phyloP scores from a whole-genome alignment of 2,797 vertebrate species.

The Esox masquinongy region DNA sequence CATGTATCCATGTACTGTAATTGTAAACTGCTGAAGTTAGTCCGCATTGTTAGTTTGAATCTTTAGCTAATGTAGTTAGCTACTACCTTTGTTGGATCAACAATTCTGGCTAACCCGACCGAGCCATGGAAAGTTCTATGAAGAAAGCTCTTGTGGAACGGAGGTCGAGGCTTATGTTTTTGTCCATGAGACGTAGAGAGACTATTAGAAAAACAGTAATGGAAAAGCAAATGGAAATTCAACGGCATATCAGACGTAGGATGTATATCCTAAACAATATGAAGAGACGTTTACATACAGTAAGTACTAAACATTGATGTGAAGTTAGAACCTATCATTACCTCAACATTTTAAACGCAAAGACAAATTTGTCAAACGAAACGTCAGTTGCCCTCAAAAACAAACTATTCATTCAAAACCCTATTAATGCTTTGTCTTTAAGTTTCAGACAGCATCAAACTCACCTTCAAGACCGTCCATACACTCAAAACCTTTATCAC shows the following conservation, averaged over 20 bases:
- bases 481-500: neutral
- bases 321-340: neutral
- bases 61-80: too few relatives aligned
- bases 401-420: neutral
- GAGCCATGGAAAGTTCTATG: conserved; percentile 30
- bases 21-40: too few relatives aligned
- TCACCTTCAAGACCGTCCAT: neutral
- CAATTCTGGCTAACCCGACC: neutral
- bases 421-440: neutral
- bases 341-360: conserved; percentile 2
- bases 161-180: conserved; percentile 35
- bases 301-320: conserved; percentile 30
- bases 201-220: conserved; percentile 36
- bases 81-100: too few relatives aligned
- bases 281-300: conserved; percentile 53
- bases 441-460: neutral
- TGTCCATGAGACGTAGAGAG: conserved; percentile 48
- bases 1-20: too few relatives aligned
- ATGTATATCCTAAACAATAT: conserved; percentile 57
- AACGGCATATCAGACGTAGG: conserved; percentile 53
- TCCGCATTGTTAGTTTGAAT: too few relatives aligned
- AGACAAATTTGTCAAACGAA: neutral
- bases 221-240: conserved; percentile 41
- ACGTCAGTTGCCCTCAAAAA: neutral
- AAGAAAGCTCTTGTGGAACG: conserved; percentile 29